Evolutionary conservation across 2,797 vertebrate genomes (phyloP).

Genomic region (Erpetoichthys calabaricus): DNA sequence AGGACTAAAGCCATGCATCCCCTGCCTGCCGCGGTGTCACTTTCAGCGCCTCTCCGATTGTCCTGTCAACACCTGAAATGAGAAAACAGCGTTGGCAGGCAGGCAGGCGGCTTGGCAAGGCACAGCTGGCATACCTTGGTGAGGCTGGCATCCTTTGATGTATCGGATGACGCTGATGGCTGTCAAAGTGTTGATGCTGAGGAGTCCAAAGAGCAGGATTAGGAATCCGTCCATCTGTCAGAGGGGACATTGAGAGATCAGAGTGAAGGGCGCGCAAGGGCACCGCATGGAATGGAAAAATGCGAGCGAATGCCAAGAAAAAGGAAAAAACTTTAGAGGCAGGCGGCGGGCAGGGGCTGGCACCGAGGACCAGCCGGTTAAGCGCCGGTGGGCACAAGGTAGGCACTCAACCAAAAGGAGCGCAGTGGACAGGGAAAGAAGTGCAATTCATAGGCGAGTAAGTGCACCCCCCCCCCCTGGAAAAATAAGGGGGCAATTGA

Average conservation of each 20-base stretch:
- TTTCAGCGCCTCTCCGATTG: neutral
- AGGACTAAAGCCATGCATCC: no score
- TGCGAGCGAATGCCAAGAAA: neutral
- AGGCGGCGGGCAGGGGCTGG: constrained; percentile 13
- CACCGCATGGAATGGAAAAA: neutral
- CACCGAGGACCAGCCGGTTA: neutral
- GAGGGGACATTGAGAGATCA: constrained; percentile 11
- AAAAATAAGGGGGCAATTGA: no score
- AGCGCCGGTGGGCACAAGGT: no score
- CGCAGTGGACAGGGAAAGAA: no score
- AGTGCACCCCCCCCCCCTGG: no score
- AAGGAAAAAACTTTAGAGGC: neutral
- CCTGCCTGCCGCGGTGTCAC: neutral
- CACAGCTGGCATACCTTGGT: constrained; percentile 22
- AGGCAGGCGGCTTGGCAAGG: constrained; percentile 10
- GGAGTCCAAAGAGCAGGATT: constrained; percentile 34
- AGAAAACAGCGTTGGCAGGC: neutral
- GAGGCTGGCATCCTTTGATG: constrained; percentile 33
- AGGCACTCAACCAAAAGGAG: no score
- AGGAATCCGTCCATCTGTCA: constrained; percentile 34
- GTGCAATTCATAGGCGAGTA: no score
- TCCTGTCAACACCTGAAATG: constrained; percentile 10
- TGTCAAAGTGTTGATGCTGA: constrained; percentile 38
- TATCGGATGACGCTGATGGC: constrained; percentile 33
- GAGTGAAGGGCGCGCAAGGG: constrained; percentile 3